These are phyloP conservation scores for Sarotherodon lohbergeri DNA, from an alignment of 2,113 vertebrate genomes.

Conservation along the genomic window DNA sequence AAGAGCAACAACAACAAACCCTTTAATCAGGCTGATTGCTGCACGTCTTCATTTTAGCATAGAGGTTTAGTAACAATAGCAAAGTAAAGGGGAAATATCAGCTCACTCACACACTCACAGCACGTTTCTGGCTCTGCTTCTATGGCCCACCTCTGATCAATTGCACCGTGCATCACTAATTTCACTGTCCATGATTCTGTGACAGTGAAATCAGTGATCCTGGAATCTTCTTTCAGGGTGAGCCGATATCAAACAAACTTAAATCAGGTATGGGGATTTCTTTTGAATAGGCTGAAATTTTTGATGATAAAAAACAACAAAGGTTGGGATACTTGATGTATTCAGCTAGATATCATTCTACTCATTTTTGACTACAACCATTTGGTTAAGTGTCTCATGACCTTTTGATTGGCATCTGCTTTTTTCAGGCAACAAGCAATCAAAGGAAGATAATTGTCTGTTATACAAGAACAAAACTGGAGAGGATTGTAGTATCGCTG, in stretches of 20 bases:
- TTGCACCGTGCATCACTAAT: neutral
- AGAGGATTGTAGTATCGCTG: neutral
- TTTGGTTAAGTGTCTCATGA: neutral
- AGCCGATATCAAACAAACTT: neutral
- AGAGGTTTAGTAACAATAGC: neutral
- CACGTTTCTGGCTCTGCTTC: neutral
- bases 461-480: neutral
- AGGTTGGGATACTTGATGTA: neutral
- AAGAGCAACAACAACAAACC: neutral
- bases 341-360: neutral
- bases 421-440: neutral
- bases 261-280: neutral
- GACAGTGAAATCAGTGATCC: neutral
- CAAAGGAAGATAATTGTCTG: neutral
- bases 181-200: neutral
- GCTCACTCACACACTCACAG: neutral
- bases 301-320: neutral
- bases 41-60: neutral
- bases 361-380: neutral
- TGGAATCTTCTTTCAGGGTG: neutral
- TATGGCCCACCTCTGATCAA: neutral
- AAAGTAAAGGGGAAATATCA: neutral
- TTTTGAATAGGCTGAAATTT: neutral
- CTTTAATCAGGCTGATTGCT: neutral
- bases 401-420: neutral